Evolutionary conservation across 1,140 invertebrate genomes (phyloP), one percentile per base, ranked within the genome.

Genomic region (Ostrea edulis): DNA sequence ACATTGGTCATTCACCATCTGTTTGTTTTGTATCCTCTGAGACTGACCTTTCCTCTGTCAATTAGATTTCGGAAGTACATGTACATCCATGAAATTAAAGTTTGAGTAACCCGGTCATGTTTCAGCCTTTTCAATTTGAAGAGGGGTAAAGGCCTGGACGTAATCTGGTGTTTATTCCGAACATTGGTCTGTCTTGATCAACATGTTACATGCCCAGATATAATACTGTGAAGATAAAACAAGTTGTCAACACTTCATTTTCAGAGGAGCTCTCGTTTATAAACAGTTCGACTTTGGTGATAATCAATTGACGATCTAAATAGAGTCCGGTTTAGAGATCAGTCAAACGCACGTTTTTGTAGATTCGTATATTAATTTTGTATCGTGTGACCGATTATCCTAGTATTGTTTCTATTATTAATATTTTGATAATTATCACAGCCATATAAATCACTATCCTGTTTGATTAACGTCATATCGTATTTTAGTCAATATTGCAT

Each of bases 51-150:
- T 44, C 5, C 35, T 44, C n/a, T 44, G 35, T 44, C 35, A 44
- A 44, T 44, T 44, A 44, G 35, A 44, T 44, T 44, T 44, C 35
- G 35, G 35, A 44, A n/a, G n/a, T n/a, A n/a, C n/a, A n/a, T 58
- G 5, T 0, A 58, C 55, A 58, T 12, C 53, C 7, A 20, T 9
- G 55, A 17, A 9, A n/a, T 62, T n/a, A 62, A 62, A 62, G 35
- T 62, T 62, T 62, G 55, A 62, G 55, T 62, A 62, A 62, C 55
- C 55, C 55, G 55, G 55, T 62, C 55, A 62, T 62, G 55, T 62
- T 62, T 62, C 55, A n/a, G n/a, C 17, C 3, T 20, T 62, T 20
- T 62, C 35, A n/a, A 20, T 62, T 20, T 62, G 55, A 20, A 62
- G 55, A 62, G 55, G 55, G n/a, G n/a, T 20, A n/a, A 62, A 17